These are phyloP conservation scores for Oryzias dopingdopingensis DNA, from an alignment of 2,797 vertebrate genomes.

Conservation along the genomic window DNA sequence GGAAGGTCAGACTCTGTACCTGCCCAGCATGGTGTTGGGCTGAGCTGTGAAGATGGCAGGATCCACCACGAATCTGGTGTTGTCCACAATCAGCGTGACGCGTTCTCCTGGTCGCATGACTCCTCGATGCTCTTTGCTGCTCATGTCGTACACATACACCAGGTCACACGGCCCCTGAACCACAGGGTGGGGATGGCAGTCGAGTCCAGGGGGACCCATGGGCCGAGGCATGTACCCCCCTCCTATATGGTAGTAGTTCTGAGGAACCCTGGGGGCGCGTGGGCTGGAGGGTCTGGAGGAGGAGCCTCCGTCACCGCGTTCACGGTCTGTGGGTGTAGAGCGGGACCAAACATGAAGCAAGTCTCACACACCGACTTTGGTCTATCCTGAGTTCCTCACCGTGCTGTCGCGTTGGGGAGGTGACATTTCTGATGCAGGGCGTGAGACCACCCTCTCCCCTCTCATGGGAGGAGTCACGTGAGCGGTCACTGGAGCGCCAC, in stretches of 20 bases:
- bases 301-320: conserved; percentile 70
- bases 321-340: conserved; percentile 55
- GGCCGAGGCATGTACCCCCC: conserved; percentile 76
- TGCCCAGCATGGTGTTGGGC: conserved; percentile 98
- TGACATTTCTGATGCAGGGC: conserved; percentile 96
- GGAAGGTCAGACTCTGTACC: conserved; percentile 66
- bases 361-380: neutral
- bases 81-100: conserved; percentile 95
- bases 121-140: conserved; percentile 85
- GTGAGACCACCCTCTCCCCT: conserved; percentile 91
- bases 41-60: conserved; percentile 96
- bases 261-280: conserved; percentile 74
- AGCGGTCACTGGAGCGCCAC: conserved; percentile 90
- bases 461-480: conserved; percentile 95
- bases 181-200: conserved; percentile 74
- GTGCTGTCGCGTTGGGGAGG: conserved; percentile 92
- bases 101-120: conserved; percentile 84
- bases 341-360: neutral
- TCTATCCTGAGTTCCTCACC: conserved; percentile 53
- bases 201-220: conserved; percentile 78
- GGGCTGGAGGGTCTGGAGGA: conserved; percentile 88
- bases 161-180: conserved; percentile 79
- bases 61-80: conserved; percentile 96
- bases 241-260: conserved; percentile 49
- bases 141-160: conserved; percentile 90